phyloP scores from a whole-genome alignment of 2,797 vertebrate genomes.

The Anisognathus igniventris region DNA sequence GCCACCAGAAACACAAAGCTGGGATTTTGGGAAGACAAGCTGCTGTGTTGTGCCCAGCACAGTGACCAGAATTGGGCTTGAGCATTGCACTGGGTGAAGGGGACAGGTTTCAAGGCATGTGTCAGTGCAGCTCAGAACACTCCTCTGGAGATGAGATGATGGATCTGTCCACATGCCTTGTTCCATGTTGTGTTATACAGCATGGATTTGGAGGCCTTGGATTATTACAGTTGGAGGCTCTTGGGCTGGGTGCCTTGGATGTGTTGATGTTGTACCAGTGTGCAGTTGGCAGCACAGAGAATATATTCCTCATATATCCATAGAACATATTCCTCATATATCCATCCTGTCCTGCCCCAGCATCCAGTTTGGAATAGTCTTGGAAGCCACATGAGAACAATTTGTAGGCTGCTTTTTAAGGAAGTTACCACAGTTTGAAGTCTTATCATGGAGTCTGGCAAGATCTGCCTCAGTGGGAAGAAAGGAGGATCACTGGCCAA shows the following conservation, averaged over 20 bases:
- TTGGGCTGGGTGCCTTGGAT: neutral
- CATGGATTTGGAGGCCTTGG: constrained; percentile 6
- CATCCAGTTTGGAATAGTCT: too few species aligned
- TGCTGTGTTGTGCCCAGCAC: neutral
- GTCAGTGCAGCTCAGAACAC: neutral
- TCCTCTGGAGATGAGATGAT: constrained; percentile 62
- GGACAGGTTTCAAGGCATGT: accelerated
- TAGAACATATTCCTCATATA: neutral
- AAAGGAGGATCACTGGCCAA: neutral
- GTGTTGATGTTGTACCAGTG: neutral
- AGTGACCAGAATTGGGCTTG: neutral
- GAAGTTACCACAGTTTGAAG: neutral
- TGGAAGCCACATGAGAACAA: accelerated
- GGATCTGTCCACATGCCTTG: constrained; percentile 25
- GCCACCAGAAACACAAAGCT: neutral
- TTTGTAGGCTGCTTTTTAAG: neutral
- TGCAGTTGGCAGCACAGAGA: neutral
- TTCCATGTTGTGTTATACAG: constrained; percentile 35
- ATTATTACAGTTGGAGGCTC: constrained; percentile 34
- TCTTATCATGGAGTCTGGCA: neutral
- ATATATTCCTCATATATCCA: neutral
- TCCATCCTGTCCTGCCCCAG: neutral
- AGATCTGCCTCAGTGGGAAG: neutral
- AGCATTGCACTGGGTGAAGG: accelerated
- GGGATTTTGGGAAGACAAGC: neutral